Evolutionary conservation across 2,113 vertebrate genomes (phyloP), one percentile per base, ranked within the genome.

Genomic region (Tricholaema leucomelas): DNA sequence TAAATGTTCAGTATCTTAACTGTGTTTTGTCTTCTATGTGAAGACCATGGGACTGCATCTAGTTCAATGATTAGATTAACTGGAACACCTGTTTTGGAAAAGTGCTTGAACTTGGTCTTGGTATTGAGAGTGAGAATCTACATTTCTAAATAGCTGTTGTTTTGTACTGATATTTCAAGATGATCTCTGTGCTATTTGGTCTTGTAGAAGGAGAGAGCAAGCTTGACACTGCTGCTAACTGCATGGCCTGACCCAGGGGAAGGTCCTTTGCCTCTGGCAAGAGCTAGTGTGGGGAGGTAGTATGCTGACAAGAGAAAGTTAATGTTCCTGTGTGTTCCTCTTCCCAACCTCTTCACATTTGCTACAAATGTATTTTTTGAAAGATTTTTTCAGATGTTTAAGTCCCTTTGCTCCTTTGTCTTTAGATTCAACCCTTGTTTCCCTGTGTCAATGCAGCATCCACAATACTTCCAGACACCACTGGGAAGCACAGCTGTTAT

Each of bases 321-420:
- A 74, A 13, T 79, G 59, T 73, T 85, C n/a, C 36, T 60, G 42
- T 52, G 28, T 2, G 7, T 2, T 0, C 31, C 15, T 55, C 52
- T 86, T 93, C 21, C 33, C 38, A 71, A 3, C 12, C 18, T 80
- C 81, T 80, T 77, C 75, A 46, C 35, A 8, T 77, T 93, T 79
- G 42, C 73, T 90, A 82, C 16, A 67, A 91, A 79, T 59, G 31
- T 23, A 25, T 15, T 20, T 80, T 80, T 71, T 85, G 75, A 89
- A 89, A 88, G 56, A 55, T 82, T 63, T 90, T 90, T 95, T 95
- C 88, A 93, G 88, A 75, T 90, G 85, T 90, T 94, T 91, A n/a
- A 61, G 74, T 94, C 56, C 67, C 63, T 76, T 88, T 90, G 77
- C 86, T 96, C 63, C 56, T 38, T 74, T 92, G 70, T 95, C 78